Conservation (phyloP, 2,888 invertebrate species). For the Spicauda simplicius region DNA sequence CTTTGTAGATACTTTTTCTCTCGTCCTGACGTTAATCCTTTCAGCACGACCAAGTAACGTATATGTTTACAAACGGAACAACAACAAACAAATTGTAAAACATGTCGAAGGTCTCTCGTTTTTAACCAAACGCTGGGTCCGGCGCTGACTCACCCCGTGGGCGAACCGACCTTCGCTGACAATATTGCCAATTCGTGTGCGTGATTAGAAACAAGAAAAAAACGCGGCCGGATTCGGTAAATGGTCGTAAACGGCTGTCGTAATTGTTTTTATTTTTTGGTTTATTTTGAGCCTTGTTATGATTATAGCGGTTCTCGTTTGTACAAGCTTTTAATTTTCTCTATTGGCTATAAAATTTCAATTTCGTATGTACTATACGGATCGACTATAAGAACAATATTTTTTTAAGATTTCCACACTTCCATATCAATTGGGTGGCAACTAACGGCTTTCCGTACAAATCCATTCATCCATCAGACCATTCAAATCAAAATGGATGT, state of each 20-base stretch:
- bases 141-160: conserved; percentile 35
- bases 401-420: too few relatives aligned
- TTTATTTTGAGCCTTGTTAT: conserved; percentile 6
- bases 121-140: conserved; percentile 15
- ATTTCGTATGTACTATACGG: too few relatives aligned
- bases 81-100: conserved; percentile 2
- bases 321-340: too few relatives aligned
- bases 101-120: conserved; percentile 20
- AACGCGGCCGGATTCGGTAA: not conserved
- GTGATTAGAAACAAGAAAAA: conserved; percentile 38
- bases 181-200: conserved; percentile 29
- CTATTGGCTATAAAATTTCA: too few relatives aligned
- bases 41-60: not conserved
- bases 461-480: too few relatives aligned
- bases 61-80: conserved; percentile 9
- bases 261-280: conserved; percentile 1
- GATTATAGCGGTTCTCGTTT: too few relatives aligned
- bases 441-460: too few relatives aligned
- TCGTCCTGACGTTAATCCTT: not conserved
- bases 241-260: not conserved
- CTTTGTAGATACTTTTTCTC: too few relatives aligned
- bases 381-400: too few relatives aligned
- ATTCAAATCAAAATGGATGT: too few relatives aligned
- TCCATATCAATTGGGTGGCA: too few relatives aligned
- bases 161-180: conserved; percentile 37